Conservation (phyloP, 2,113 vertebrate genomes). For the Cavia porcellus region DNA sequence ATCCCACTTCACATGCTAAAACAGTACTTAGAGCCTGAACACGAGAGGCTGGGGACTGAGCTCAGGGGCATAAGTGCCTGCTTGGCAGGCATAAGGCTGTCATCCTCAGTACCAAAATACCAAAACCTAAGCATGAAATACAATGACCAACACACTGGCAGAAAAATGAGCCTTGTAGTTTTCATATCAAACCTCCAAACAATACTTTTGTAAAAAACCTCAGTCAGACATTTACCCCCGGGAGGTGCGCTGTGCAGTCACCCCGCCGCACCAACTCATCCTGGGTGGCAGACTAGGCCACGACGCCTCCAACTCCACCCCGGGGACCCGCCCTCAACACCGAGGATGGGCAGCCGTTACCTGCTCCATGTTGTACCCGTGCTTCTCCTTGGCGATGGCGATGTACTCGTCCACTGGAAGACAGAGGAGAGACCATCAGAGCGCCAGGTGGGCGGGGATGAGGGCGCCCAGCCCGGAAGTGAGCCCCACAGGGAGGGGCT, state of each 20-base stretch:
- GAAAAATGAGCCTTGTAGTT: neutral
- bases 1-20: neutral
- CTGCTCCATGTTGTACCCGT: conserved; percentile 99
- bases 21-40: neutral
- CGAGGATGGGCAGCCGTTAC: conserved; percentile 82
- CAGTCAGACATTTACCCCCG: neutral
- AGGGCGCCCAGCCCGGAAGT: neutral
- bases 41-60: neutral
- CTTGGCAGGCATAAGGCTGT: too few species aligned
- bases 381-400: conserved; percentile 96
- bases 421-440: conserved; percentile 67
- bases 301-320: too few species aligned
- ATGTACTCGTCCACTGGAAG: conserved; percentile 97
- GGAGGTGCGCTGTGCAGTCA: too few species aligned
- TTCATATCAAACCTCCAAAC: neutral
- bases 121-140: neutral
- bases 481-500: neutral
- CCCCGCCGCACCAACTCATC: too few species aligned
- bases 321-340: neutral
- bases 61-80: too few species aligned
- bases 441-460: neutral
- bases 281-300: fast-evolving
- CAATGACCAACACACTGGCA: neutral
- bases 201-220: neutral
- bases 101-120: too few species aligned